phyloP scores from a whole-genome alignment of 2,113 vertebrate genomes.

The Cygnus buccinator region DNA sequence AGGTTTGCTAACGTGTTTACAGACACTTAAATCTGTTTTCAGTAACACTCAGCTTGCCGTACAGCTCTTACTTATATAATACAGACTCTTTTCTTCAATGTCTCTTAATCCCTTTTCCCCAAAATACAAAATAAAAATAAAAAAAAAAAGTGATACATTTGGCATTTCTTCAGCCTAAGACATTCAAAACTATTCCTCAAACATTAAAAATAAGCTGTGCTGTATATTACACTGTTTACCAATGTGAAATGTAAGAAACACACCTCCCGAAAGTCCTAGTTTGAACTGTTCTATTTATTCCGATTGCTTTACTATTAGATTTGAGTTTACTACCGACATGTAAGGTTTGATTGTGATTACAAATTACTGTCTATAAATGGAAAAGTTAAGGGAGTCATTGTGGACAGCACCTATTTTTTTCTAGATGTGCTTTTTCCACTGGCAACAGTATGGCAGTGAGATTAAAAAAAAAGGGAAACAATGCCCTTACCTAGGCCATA shows the following conservation, averaged over 20 bases:
- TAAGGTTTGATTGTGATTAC: not conserved
- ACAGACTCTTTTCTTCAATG: not conserved
- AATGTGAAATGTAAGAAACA: slow-evolving; percentile 54
- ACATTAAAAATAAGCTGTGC: slow-evolving; percentile 47
- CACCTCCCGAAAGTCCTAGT: not conserved
- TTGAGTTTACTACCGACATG: not conserved
- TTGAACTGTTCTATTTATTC: not conserved
- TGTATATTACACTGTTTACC: slow-evolving; percentile 30
- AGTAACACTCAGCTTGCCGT: not conserved
- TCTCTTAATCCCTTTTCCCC: slow-evolving; percentile 60
- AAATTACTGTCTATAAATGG: not conserved
- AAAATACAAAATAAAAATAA: slow-evolving; percentile 37
- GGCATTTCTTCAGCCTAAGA: slow-evolving; percentile 64
- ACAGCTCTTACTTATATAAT: not conserved
- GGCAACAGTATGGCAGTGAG: slow-evolving; percentile 21
- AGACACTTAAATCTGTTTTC: not conserved
- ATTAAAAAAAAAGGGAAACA: not conserved
- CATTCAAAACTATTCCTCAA: slow-evolving; percentile 42
- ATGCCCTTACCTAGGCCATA: slow-evolving; percentile 16
- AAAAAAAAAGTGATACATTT: slow-evolving; percentile 18
- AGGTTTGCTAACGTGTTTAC: slow-evolving; percentile 30
- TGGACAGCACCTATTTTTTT: slow-evolving; percentile 41
- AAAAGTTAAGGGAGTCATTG: not conserved
- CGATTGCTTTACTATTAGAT: not conserved
- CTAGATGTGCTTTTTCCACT: slow-evolving; percentile 26